Base-by-base conservation (phyloP, 37 sponge, comb jelly and placozoan genomes). In the Axinella damicornis region DNA sequence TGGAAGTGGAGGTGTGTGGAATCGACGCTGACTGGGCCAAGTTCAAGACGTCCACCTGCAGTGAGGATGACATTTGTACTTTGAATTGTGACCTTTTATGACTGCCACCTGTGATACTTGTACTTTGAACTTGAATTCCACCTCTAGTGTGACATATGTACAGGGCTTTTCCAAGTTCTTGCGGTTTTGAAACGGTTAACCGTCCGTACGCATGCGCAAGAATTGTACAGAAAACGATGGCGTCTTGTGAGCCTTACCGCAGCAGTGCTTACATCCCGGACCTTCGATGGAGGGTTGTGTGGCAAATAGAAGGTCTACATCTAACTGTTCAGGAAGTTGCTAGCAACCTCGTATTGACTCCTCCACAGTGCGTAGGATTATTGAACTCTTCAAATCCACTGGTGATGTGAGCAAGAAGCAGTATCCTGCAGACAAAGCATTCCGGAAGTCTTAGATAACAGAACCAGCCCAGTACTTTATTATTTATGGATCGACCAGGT, bases 1-100 rank as follows among this genome's bases (percentile, higher is more conserved):
- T 95, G 34, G 96, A 95, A 35, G 88, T 97, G 73, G 98, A 97
- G 82, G 71, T 92, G 38, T 57, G 90, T 2, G 98, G 98, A 2
- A 76, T 91, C 24, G 92, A 90, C 34, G 82, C 57, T 20, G 98
- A 97, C 85, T 86, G 82, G 73, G 74, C 70, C n/a, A 90, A 84
- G 56, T 84, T 84, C 57, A 89, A 82, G 62, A 97, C 97, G 19
- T 72, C 91, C 6, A 93, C 87, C 20, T 78, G 88, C 74, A 83
- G 89, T 87, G 46, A 92, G 88, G n/a, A n/a, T n/a, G n/a, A 87
- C 9, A 25, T 24, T 58, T 25, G 25, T 20, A 72, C 17, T 12
- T 11, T 38, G 31, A 32, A n/a, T n/a, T n/a, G n/a, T n/a, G n/a
- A n/a, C n/a, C n/a, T n/a, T n/a, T n/a, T n/a, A n/a, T n/a, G n/a